Evolutionary conservation across 2,113 vertebrate species (phyloP), one percentile per base, ranked within the genome.

Genomic region (Barbus barbus): DNA sequence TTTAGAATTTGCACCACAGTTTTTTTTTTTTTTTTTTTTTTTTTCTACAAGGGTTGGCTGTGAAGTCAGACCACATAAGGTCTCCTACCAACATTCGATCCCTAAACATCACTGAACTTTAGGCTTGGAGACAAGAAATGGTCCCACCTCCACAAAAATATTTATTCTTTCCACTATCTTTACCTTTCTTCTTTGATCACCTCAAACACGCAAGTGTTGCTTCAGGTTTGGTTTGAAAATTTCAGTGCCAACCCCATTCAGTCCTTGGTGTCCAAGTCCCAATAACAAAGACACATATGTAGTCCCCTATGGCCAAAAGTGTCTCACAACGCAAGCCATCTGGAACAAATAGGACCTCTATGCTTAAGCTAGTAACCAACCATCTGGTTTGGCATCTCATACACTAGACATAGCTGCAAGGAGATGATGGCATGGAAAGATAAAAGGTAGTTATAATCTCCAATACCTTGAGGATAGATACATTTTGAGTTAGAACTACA

Each of bases 321-420:
- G 82, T 86, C 85, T 88, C 85, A 51, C 85, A 84, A 44, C n/a
- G 83, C 58, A 86, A 78, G 87, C 87, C 83, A 88, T 88, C 85
- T 88, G 85, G 67, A 88, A 78, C 65, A 82, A 86, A 78, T 83
- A 84, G 81, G 65, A 77, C 71, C 82, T 92, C 90, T 91, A 92
- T 90, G 89, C 90, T 89, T 86, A 79, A 90, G 89, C 90, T 89
- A 91, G 90, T 87, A 90, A 90, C 88, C 89, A 89, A 90, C 93
- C 92, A 94, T 94, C 93, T 94, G 93, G 88, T 90, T 91, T 87
- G 90, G 92, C 91, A 87, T 88, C 90, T 87, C 90, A 92, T 90
- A 93, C 88, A 90, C 90, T 90, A 82, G 91, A 89, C 89, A 83
- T 85, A 86, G 78, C 88, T 89, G 87, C 69, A 86, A 88, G n/a